Evolutionary conservation across 2,113 vertebrate species (phyloP).

Genomic region (Urocolius indicus): DNA sequence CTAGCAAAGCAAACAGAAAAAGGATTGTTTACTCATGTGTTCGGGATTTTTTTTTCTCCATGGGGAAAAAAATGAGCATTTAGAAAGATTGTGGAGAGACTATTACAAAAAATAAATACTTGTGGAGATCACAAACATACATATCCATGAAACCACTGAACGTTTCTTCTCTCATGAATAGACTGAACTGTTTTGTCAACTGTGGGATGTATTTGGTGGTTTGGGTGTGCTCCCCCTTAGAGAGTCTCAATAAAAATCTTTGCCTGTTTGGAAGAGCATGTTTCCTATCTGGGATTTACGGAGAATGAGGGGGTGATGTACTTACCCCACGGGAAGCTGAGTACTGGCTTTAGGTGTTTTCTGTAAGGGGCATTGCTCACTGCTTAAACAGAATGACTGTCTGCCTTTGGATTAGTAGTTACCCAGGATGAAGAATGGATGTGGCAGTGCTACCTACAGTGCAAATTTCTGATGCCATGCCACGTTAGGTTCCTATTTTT

Average conservation of each 20-base stretch:
- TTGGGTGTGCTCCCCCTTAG: neutral
- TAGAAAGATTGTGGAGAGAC: neutral
- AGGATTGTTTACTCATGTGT: neutral
- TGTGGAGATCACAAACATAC: neutral
- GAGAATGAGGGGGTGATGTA: neutral
- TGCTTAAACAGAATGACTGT: neutral
- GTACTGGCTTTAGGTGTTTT: neutral
- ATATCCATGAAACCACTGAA: fast-evolving
- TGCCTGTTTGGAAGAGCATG: neutral
- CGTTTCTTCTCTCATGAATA: neutral
- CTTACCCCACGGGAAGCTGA: neutral
- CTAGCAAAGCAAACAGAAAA: neutral
- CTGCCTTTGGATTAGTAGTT: neutral
- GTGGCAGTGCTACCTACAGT: neutral
- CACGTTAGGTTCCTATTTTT: neutral
- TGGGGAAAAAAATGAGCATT: neutral
- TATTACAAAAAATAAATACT: neutral
- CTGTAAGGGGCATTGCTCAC: neutral
- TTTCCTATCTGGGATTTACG: neutral
- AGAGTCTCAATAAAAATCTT: neutral
- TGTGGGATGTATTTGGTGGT: neutral
- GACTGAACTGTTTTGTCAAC: neutral
- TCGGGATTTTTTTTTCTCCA: neutral
- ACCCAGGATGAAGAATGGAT: neutral
- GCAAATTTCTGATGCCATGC: neutral